Conservation (phyloP, 2,797 vertebrate genomes). For the Scolopax bukidnonensis region DNA sequence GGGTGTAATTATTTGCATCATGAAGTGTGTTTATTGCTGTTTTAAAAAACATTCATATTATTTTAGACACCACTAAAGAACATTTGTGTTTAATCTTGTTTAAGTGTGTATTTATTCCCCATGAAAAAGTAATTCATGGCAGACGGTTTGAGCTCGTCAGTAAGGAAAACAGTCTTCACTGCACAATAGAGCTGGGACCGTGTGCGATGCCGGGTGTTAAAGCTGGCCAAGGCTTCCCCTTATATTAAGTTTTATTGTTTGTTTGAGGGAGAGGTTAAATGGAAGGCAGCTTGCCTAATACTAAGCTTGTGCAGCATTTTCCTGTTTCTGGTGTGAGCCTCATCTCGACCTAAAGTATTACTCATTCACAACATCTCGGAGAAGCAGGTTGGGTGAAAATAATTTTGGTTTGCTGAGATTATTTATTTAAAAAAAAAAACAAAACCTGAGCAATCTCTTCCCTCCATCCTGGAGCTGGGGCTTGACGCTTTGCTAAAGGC, state of each 20-base stretch:
- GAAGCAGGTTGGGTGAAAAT: neutral
- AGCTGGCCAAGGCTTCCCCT: neutral
- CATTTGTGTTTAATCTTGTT: conserved; percentile 68
- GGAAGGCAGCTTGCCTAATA: neutral
- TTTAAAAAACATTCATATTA: conserved; percentile 65
- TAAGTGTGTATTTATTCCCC: conserved; percentile 56
- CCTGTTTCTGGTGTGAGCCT: neutral
- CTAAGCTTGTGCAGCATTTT: neutral
- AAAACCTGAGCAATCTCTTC: neutral
- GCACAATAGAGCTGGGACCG: neutral
- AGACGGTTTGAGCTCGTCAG: conserved; percentile 35
- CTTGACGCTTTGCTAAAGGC: neutral
- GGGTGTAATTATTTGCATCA: conserved; percentile 70
- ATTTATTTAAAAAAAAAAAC: neutral
- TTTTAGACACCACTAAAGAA: conserved; percentile 63
- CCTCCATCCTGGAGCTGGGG: neutral
- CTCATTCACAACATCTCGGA: neutral
- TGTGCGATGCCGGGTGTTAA: neutral
- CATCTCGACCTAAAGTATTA: neutral
- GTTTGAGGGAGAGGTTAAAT: neutral
- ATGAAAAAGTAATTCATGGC: conserved; percentile 60
- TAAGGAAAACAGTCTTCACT: conserved; percentile 31
- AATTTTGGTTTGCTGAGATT: neutral
- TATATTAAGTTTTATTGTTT: neutral
- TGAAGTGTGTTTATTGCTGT: conserved; percentile 65